Evolutionary conservation across 2,888 invertebrate genomes (phyloP), one percentile per base, ranked within the genome.

Genomic region (Tricholauxania praeusta): DNA sequence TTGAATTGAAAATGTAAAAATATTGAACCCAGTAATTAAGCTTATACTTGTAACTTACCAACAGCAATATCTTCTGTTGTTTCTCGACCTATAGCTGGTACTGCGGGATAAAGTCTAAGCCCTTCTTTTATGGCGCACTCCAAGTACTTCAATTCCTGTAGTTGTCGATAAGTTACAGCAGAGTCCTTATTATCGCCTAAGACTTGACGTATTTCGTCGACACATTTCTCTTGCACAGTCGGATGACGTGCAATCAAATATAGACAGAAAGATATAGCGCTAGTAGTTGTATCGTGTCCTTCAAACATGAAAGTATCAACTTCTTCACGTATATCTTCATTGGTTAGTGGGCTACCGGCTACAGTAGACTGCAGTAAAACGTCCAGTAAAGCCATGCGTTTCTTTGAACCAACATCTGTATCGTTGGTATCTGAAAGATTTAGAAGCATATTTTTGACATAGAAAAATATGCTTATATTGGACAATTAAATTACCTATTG

Each of bases 51-150:
- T 19, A 12, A 80, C 87, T 81, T 84, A 90, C 91, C 89, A 78
- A 91, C 80, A 66, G 82, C 82, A 12, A 90, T 82, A 72, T 89
- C 88, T 78, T 90, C 89, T 0, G 84, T 85, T 17, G 91, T 73
- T n/a, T 75, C 78, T 63, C 92, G 88, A 12, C 90, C 89, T 60
- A 92, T 89, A 48, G 91, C 87, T 51, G 90, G 90, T 7, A 92
- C 91, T 68, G 91, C 90, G 0, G 92, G 92, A 77, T 89, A 91
- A 15, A 92, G 80, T 60, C 92, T 84, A 72, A 92, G 78, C 0
- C 90, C 86, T 82, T 92, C 92, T 80, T 92, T 92, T 39, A 92
- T 90, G 72, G 91, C 91, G 73, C 89, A 89, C 75, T 92, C 92
- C 68, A 92, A 85, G 64, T 82, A 82, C 60, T 81, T 80, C 1